Conservation (phyloP, 2,888 invertebrate species). For the Galerucella pusilla region DNA sequence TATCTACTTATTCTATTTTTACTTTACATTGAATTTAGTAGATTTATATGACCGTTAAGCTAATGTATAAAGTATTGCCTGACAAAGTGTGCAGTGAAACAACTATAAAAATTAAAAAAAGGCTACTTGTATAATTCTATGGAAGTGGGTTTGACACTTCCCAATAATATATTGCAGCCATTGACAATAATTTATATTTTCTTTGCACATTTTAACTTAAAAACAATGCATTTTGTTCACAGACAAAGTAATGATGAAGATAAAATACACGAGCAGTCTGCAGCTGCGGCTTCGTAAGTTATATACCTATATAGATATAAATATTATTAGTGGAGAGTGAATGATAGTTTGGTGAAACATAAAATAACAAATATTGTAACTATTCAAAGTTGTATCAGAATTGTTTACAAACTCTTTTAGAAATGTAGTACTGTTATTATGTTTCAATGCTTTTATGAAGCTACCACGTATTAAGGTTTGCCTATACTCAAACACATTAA, state of each 20-base stretch:
- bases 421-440: no score
- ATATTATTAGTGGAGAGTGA: not conserved
- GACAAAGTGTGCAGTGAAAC: not conserved
- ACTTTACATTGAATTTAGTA: not conserved
- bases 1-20: not conserved
- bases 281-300: not conserved
- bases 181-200: not conserved
- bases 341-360: no score
- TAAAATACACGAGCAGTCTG: not conserved
- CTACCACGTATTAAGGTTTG: no score
- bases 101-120: no score
- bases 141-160: not conserved
- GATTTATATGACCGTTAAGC: not conserved
- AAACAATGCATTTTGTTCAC: slow-evolving; percentile 22
- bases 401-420: no score
- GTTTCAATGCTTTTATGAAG: no score
- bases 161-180: not conserved
- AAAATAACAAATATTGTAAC: no score
- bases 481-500: no score
- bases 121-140: not conserved
- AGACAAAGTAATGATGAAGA: not conserved
- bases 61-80: not conserved
- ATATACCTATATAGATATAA: not conserved
- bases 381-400: no score
- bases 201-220: not conserved